These are phyloP conservation scores for Eupleurogrammus muticus DNA, from an alignment of 2,797 vertebrate genomes.

Conservation along the genomic window DNA sequence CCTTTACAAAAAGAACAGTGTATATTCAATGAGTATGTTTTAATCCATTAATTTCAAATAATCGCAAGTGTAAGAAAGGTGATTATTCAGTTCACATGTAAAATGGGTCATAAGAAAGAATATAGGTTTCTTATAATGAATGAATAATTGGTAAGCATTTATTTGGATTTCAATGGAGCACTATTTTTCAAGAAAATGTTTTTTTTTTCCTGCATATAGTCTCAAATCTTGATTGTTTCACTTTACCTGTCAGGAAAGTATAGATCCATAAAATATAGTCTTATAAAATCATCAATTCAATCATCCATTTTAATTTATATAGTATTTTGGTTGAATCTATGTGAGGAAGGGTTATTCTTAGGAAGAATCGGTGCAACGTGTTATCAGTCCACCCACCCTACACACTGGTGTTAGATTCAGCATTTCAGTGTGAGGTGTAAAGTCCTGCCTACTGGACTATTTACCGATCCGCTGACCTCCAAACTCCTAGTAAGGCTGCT, in stretches of 20 bases:
- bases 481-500: background rate
- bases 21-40: background rate
- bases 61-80: background rate
- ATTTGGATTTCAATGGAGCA: background rate
- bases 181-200: background rate
- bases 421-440: constrained; percentile 42
- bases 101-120: background rate
- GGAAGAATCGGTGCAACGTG: background rate
- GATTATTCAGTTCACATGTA: background rate
- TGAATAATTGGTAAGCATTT: background rate
- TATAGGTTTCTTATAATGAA: background rate
- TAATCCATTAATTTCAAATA: background rate
- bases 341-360: background rate
- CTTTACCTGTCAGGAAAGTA: background rate
- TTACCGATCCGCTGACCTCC: constrained; percentile 29
- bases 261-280: background rate
- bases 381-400: constrained; percentile 5
- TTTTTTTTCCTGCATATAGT: background rate
- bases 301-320: background rate
- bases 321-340: background rate
- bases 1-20: background rate
- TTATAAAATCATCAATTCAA: background rate
- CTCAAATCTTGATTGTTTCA: background rate
- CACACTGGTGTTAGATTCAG: constrained; percentile 32
- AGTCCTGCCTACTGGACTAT: background rate